phyloP scores from a whole-genome alignment of 2,888 invertebrate genomes.

The Chelonus formosanus region DNA sequence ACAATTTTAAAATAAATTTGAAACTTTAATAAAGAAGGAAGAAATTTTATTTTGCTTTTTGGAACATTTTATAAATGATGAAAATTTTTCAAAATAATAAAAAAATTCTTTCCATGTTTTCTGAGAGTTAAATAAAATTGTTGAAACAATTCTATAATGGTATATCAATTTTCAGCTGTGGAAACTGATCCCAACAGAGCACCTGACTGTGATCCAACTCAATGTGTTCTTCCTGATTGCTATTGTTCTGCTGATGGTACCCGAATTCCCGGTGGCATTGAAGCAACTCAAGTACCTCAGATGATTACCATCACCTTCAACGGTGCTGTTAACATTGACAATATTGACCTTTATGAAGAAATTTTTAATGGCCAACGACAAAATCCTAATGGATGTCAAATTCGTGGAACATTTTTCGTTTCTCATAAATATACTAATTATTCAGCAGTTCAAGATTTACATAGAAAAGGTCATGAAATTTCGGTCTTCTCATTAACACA shows the following conservation, averaged over 20 bases:
- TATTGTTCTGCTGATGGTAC: conserved; percentile 94
- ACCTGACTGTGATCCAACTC: conserved; percentile 88
- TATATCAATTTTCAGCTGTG: conserved; percentile 72
- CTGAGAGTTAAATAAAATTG: too few relatives aligned
- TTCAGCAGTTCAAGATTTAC: conserved; percentile 87
- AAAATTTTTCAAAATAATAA: too few relatives aligned
- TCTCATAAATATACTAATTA: conserved; percentile 94
- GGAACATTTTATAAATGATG: too few relatives aligned
- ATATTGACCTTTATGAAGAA: conserved; percentile 90
- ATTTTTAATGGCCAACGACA: conserved; percentile 85
- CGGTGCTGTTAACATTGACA: conserved; percentile 91
- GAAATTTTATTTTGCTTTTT: neutral
- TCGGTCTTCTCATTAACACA: conserved; percentile 91
- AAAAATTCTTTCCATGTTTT: too few relatives aligned
- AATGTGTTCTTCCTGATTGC: conserved; percentile 89
- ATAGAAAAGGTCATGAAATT: conserved; percentile 90
- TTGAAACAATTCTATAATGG: too few relatives aligned
- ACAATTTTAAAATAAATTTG: neutral
- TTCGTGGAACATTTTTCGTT: conserved; percentile 90
- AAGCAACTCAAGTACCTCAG: conserved; percentile 87
- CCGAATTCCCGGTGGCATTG: conserved; percentile 84
- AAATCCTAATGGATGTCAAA: conserved; percentile 89
- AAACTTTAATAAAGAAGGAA: conserved; percentile 6
- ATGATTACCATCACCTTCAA: conserved; percentile 94
- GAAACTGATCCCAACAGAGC: conserved; percentile 91